Evolutionary conservation across 2,113 vertebrate genomes (phyloP).

Genomic region (Corythoichthys intestinalis): DNA sequence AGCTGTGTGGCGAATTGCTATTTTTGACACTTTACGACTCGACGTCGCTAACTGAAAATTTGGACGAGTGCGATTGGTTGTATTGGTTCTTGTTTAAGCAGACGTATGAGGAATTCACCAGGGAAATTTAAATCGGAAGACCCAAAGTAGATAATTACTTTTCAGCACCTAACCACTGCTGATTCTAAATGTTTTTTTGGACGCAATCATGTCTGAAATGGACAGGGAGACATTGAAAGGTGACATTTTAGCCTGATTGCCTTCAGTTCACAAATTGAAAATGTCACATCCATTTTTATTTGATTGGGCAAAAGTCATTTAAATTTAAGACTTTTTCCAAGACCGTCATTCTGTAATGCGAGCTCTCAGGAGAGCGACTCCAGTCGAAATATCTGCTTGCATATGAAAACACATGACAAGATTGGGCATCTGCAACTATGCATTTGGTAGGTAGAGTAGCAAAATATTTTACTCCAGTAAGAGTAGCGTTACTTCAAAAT

Average conservation of each 20-base stretch:
- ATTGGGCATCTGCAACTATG: not conserved
- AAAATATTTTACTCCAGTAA: too few relatives aligned
- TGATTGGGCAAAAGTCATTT: not conserved
- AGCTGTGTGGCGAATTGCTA: not conserved
- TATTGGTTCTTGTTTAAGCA: conserved; percentile 8
- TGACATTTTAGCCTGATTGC: not conserved
- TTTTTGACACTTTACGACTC: not conserved
- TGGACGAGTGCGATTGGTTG: conserved; percentile 8
- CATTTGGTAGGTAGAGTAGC: too few relatives aligned
- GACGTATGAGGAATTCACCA: conserved; percentile 1
- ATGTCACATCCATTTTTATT: not conserved
- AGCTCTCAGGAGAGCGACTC: not conserved
- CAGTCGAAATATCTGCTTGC: not conserved
- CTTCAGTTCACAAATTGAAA: not conserved
- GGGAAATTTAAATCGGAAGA: conserved; percentile 32
- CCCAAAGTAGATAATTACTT: conserved; percentile 15
- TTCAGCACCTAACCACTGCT: conserved; percentile 11
- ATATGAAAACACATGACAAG: not conserved
- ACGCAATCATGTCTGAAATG: conserved; percentile 5
- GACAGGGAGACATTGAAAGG: not conserved
- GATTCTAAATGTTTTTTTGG: conserved; percentile 8
- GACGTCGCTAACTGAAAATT: conserved; percentile 1
- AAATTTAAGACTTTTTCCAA: not conserved
- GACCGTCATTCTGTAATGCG: not conserved
- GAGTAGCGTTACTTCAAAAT: too few relatives aligned